Evolutionary conservation across 2,113 vertebrate species (phyloP).

Genomic region (Psephotus haematonotus): DNA sequence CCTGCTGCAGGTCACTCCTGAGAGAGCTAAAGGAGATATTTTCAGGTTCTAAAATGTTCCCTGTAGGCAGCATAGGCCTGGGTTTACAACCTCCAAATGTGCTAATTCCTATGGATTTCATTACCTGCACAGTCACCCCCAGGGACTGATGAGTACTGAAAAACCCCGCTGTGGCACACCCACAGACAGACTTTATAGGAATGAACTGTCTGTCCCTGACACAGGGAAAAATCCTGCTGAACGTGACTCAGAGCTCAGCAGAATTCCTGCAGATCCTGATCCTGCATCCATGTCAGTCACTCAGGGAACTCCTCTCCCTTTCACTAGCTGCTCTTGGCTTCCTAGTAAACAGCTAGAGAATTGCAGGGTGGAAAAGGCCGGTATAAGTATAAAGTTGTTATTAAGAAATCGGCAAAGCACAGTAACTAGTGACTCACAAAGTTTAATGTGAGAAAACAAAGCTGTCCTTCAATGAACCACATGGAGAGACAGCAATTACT

Average conservation of each 20-base stretch:
- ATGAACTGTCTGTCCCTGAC: background rate
- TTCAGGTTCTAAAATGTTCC: background rate
- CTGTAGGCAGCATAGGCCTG: background rate
- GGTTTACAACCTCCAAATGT: background rate
- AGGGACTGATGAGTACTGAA: background rate
- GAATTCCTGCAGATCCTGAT: background rate
- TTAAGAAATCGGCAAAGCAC: constrained; percentile 33
- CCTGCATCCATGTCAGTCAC: background rate
- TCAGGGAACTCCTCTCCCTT: background rate
- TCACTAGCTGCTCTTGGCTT: background rate
- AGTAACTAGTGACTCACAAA: constrained; percentile 6
- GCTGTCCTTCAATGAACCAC: constrained; percentile 34
- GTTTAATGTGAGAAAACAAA: constrained; percentile 39
- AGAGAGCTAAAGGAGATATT: background rate
- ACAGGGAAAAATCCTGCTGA: background rate
- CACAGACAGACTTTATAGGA: background rate
- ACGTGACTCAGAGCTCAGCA: background rate
- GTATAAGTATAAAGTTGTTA: background rate
- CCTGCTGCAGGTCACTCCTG: background rate
- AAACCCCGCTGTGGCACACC: background rate
- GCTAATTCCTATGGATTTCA: background rate
- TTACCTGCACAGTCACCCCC: background rate
- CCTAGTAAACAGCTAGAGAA: background rate
- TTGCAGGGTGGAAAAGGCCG: background rate
- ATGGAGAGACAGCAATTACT: background rate